Conservation (phyloP, 2,113 vertebrate genomes). For the Lagopus muta region DNA sequence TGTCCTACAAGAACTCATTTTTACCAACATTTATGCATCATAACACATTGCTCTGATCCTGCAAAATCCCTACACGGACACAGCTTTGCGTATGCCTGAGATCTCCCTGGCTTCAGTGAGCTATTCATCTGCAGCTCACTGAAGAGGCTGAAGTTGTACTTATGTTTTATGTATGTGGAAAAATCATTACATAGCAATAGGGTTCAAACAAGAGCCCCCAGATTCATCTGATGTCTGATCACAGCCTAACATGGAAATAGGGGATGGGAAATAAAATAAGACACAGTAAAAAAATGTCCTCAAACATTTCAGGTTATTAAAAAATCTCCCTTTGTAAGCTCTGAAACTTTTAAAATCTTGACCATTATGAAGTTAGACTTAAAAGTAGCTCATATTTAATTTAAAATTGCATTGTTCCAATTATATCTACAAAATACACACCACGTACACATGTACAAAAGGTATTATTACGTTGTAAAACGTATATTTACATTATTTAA, state of each 20-base stretch:
- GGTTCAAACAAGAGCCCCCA: slow-evolving; percentile 58
- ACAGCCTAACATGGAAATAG: slow-evolving; percentile 15
- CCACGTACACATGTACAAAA: not conserved
- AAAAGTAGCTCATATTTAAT: slow-evolving; percentile 2
- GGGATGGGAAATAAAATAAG: slow-evolving; percentile 17
- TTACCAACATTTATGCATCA: slow-evolving; percentile 16
- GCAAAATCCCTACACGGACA: not conserved
- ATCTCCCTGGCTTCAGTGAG: slow-evolving; percentile 13
- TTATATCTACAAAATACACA: not conserved
- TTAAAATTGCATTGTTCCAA: slow-evolving; percentile 31
- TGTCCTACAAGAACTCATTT: slow-evolving; percentile 21
- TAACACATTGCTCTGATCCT: slow-evolving; percentile 4
- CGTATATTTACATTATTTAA: not conserved
- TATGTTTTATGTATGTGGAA: slow-evolving; percentile 42
- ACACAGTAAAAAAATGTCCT: slow-evolving; percentile 22
- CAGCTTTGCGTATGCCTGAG: not conserved
- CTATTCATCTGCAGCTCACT: slow-evolving; percentile 5
- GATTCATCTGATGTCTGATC: slow-evolving; percentile 30
- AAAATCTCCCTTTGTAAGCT: not conserved
- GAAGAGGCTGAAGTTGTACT: slow-evolving; percentile 6
- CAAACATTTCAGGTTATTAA: slow-evolving; percentile 33
- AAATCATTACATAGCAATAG: slow-evolving; percentile 26
- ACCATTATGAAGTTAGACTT: not conserved
- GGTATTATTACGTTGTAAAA: not conserved
- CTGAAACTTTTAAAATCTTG: not conserved